phyloP scores from a whole-genome alignment of 2,888 invertebrate genomes.

The Luperina testacea region DNA sequence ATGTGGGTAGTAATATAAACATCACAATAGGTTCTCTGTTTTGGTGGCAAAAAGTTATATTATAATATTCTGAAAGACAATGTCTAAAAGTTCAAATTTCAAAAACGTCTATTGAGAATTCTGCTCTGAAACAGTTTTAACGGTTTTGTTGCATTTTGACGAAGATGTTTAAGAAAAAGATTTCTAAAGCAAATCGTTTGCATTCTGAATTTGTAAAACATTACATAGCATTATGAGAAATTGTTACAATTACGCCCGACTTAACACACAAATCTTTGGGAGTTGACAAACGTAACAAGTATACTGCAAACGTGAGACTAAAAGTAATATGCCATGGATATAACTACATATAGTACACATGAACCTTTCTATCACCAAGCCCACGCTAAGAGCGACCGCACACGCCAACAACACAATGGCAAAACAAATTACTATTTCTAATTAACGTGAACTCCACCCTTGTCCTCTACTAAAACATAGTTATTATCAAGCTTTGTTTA shows the following conservation, averaged over 20 bases:
- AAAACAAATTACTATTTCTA: slow-evolving; percentile 55
- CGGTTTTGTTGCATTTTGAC: neutral
- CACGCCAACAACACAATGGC: slow-evolving; percentile 54
- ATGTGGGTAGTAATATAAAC: slow-evolving; percentile 1
- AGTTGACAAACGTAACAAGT: neutral
- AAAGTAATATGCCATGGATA: neutral
- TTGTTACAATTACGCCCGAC: neutral
- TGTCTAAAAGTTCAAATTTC: neutral
- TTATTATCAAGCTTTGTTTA: slow-evolving; percentile 64
- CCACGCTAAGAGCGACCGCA: slow-evolving; percentile 50
- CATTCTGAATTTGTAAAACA: neutral
- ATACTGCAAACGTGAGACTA: neutral
- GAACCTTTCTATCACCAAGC: slow-evolving; percentile 10
- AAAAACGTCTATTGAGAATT: neutral
- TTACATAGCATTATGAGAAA: neutral
- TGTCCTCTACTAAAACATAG: slow-evolving; percentile 61
- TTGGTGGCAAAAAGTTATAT: neutral
- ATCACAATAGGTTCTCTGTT: neutral
- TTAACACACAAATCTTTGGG: neutral
- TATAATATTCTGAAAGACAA: neutral
- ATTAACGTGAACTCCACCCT: slow-evolving; percentile 66
- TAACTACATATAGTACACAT: neutral
- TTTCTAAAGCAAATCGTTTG: neutral
- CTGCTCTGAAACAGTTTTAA: neutral
- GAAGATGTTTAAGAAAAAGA: neutral